Conservation (phyloP, 2,888 invertebrate species). For the Omphaloscelis lunosa region DNA sequence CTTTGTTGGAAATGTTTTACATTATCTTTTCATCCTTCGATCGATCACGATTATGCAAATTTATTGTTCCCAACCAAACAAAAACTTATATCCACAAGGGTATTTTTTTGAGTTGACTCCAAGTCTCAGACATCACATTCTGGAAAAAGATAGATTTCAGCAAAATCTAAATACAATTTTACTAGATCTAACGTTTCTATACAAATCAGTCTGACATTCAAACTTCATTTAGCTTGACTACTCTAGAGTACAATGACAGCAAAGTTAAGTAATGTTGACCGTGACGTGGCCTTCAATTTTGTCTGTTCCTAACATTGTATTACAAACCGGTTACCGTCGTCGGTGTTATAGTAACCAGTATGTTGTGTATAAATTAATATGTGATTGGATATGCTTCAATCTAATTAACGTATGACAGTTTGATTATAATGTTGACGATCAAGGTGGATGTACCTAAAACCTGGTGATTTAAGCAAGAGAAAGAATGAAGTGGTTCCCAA, state of each 20-base stretch:
- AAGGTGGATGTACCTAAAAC: not conserved
- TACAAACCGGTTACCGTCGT: conserved; percentile 52
- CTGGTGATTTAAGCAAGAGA: not conserved
- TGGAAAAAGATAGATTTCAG: not conserved
- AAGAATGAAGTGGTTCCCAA: not conserved
- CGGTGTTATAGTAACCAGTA: conserved; percentile 36
- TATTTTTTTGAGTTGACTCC: not conserved
- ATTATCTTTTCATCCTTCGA: conserved; percentile 18
- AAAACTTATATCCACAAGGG: conserved; percentile 11
- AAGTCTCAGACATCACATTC: not conserved
- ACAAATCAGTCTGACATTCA: conserved; percentile 9
- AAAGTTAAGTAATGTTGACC: conserved; percentile 28
- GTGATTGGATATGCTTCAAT: conserved; percentile 42
- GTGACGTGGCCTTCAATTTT: conserved; percentile 43
- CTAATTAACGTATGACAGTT: conserved; percentile 51
- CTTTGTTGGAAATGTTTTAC: conserved; percentile 35
- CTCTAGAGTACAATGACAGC: conserved; percentile 39
- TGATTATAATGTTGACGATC: conserved; percentile 1
- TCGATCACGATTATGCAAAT: conserved; percentile 28
- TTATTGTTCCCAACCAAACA: conserved; percentile 32
- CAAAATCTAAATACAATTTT: not conserved
- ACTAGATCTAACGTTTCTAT: not conserved
- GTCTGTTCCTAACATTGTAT: conserved; percentile 32
- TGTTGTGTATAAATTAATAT: conserved; percentile 50
- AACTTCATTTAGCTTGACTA: not conserved